Evolutionary conservation across 1,140 invertebrate genomes (phyloP).

Genomic region (Neelides sp.): DNA sequence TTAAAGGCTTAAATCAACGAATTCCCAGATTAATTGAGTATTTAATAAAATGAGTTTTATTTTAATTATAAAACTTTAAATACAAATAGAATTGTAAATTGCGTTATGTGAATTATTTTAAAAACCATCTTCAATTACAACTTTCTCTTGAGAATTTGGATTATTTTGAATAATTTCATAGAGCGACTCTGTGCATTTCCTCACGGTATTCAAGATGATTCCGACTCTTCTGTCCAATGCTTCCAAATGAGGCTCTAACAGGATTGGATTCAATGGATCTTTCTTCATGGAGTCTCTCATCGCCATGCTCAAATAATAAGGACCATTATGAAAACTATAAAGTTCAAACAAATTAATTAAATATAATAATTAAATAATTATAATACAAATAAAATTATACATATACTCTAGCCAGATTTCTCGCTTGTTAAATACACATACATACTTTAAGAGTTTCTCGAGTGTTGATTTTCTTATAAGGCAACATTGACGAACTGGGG

Average conservation of each 20-base stretch:
- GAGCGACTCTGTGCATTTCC: no score
- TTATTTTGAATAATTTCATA: no score
- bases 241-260: conserved; percentile 74
- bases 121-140: no score
- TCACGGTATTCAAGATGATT: conserved; percentile 60
- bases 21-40: no score
- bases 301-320: conserved; percentile 57
- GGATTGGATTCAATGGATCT: conserved; percentile 71
- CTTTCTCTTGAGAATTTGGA: no score
- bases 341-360: background rate
- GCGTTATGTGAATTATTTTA: no score
- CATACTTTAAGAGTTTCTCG: conserved; percentile 54
- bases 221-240: conserved; percentile 75
- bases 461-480: conserved; percentile 65
- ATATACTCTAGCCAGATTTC: background rate
- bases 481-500: conserved; percentile 84
- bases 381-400: background rate
- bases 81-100: no score
- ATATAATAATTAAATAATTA: background rate
- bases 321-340: conserved; percentile 69
- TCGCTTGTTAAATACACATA: no score
- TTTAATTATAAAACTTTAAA: no score
- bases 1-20: no score
- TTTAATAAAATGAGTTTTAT: no score
- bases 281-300: conserved; percentile 60